Conservation (phyloP, 2,888 invertebrate species). For the Aplocera efformata region DNA sequence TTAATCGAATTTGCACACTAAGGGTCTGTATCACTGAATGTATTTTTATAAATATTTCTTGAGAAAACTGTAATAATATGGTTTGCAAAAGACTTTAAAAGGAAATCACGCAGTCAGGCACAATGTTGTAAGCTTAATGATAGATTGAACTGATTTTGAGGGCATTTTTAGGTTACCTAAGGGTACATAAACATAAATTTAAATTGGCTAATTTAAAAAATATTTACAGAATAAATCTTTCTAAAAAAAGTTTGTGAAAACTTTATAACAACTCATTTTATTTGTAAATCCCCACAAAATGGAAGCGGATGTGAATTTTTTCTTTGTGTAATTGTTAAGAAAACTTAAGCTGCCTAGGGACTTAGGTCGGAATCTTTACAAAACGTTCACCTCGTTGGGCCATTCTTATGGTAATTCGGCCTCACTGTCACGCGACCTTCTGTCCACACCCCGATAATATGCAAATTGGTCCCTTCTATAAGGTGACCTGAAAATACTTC, state of each 20-base stretch:
- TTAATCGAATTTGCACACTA: too few relatives aligned
- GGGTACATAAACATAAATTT: too few relatives aligned
- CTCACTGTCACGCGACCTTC: conserved; percentile 72
- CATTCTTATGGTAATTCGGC: conserved; percentile 73
- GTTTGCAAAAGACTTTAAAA: conserved; percentile 5
- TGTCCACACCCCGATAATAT: conserved; percentile 76
- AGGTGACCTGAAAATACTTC: conserved; percentile 70
- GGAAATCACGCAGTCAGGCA: too few relatives aligned
- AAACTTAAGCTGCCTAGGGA: conserved; percentile 55
- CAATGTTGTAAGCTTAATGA: too few relatives aligned
- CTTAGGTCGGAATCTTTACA: conserved; percentile 60
- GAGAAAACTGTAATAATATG: too few relatives aligned
- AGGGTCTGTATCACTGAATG: too few relatives aligned
- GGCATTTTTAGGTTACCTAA: too few relatives aligned
- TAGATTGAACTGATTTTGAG: too few relatives aligned
- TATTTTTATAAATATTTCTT: too few relatives aligned
- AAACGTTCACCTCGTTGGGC: conserved; percentile 68
- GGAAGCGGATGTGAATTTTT: conserved; percentile 27
- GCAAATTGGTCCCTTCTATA: conserved; percentile 68
- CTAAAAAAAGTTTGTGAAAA: too few relatives aligned
- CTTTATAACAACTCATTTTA: background rate
- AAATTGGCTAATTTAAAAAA: too few relatives aligned
- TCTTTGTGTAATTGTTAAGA: conserved; percentile 50
- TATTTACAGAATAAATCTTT: too few relatives aligned
- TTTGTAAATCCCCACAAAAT: conserved; percentile 10